Percentiles rank a stretch among this genome's conserved stretches.
Evolutionary conservation across 2,888 invertebrate species (phyloP).

Genomic region (Phaonia tiefii): DNA sequence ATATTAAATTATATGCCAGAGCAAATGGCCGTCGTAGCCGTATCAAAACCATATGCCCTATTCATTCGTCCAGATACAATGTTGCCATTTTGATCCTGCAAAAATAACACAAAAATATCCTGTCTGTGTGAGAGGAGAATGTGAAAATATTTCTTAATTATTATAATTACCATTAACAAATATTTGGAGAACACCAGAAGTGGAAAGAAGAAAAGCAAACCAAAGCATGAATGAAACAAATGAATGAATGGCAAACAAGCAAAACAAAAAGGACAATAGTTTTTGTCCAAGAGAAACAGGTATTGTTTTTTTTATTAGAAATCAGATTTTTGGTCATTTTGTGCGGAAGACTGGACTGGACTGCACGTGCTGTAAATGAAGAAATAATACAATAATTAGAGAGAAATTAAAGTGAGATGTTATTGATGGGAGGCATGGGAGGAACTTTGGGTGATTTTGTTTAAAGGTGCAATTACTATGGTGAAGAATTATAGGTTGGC

Average conservation of each 20-base stretch:
- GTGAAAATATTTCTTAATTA: slow-evolving; percentile 56
- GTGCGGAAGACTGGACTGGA: not conserved
- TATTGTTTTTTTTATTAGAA: slow-evolving; percentile 32
- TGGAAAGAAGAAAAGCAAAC: not conserved
- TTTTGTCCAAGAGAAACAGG: slow-evolving; percentile 1
- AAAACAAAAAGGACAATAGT: not conserved
- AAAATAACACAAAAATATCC: slow-evolving; percentile 19
- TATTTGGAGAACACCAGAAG: slow-evolving; percentile 17
- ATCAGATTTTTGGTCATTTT: slow-evolving; percentile 3
- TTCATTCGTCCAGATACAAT: too few species aligned
- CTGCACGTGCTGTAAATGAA: slow-evolving; percentile 31
- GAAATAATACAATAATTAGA: slow-evolving; percentile 40
- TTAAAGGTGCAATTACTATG: too few species aligned
- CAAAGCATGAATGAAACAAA: not conserved
- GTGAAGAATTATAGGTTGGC: too few species aligned
- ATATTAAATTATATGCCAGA: slow-evolving; percentile 27
- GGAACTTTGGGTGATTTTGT: too few species aligned
- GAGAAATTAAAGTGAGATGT: slow-evolving; percentile 22
- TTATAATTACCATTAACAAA: slow-evolving; percentile 51
- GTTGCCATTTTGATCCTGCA: too few species aligned
- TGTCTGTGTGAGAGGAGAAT: not conserved
- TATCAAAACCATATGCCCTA: not conserved
- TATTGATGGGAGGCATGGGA: not conserved
- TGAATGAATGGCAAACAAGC: not conserved
- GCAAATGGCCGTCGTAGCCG: not conserved